Evolutionary conservation across 2,113 vertebrate genomes (phyloP), one percentile per base, ranked within the genome.

Genomic region (Lota lota): DNA sequence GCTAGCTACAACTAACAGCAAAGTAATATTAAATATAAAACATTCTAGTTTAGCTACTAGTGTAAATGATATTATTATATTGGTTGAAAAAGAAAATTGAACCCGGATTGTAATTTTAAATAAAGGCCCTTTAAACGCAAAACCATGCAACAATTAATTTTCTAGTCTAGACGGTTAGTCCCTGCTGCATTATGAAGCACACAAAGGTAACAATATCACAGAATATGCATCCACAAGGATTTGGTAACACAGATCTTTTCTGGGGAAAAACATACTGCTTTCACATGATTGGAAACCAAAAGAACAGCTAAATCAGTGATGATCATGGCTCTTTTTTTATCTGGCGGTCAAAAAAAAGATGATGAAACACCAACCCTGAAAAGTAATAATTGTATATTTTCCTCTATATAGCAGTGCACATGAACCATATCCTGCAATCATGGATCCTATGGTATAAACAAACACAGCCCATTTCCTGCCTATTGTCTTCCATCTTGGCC

Each of bases 391-490:
- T 28, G 22, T 22, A 59, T 36, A 61, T 57, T 59, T 65, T 64
- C 21, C 24, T 8, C 53, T 59, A 63, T 21, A 71, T 15, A 67
- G 28, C 58, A 56, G 12, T 20, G 50, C 63, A 62, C 62, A 72
- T 33, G 22, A 64, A 60, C 54, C 57, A 66, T 50, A 36, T 60
- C 20, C 16, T n/a, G 18, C 50, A 40, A 67, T 72, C 65, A 15
- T 51, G 21, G 18, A 51, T 56, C 61, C 17, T 22, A 47, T 51
- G 51, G 51, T 72, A 61, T 65, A 54, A 77, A 70, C 61, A 63
- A 28, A 28, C 61, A 36, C 21, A 47, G 40, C 40, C 40, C 40
- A 47, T 59, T 59, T 14, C 57, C 57, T 59, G n/a, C 57, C 57
- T 20, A 21, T 21, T n/a, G 22, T 61, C 60, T 61, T 24, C 60